A percentile compares a stretch with the other conserved stretches of the same genome.
Conservation (phyloP, 2,797 vertebrate genomes). For the Pyrrhura leucotis region DNA sequence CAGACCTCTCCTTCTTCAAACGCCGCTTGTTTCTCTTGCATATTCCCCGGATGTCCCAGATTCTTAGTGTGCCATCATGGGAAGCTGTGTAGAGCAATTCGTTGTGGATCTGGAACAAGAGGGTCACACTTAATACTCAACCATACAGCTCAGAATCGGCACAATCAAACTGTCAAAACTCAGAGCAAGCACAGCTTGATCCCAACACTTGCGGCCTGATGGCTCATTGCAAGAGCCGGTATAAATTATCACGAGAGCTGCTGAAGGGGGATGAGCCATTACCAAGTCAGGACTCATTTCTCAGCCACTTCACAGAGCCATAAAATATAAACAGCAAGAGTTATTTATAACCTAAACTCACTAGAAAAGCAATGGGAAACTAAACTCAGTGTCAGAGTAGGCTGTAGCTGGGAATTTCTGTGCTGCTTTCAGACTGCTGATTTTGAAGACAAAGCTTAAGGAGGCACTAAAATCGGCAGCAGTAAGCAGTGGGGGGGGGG, state of each 20-base stretch:
- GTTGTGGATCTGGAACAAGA: slow-evolving; percentile 77
- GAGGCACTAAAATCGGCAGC: neutral
- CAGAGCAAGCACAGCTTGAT: neutral
- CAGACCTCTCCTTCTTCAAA: slow-evolving; percentile 59
- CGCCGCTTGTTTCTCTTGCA: slow-evolving; percentile 56
- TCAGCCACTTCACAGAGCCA: slow-evolving; percentile 24
- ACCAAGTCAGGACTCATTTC: slow-evolving; percentile 27
- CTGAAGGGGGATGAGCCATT: slow-evolving; percentile 3
- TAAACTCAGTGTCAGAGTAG: neutral
- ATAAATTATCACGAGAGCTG: slow-evolving; percentile 43
- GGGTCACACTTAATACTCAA: neutral
- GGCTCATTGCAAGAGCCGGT: neutral
- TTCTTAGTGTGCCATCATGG: slow-evolving; percentile 78
- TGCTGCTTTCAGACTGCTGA: neutral
- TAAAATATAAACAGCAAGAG: slow-evolving; percentile 8
- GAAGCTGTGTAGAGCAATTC: slow-evolving; percentile 82
- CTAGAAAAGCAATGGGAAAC: neutral
- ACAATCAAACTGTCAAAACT: neutral
- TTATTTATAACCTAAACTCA: slow-evolving; percentile 11
- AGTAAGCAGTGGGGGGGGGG: too few relatives aligned
- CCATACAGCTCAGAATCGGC: fast-evolving
- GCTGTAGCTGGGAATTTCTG: neutral
- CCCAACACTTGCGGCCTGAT: neutral
- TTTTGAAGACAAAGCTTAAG: neutral
- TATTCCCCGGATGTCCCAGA: slow-evolving; percentile 81